These are phyloP conservation scores for Achroia grisella DNA, from an alignment of 1,140 invertebrate species.

Conservation along the genomic window DNA sequence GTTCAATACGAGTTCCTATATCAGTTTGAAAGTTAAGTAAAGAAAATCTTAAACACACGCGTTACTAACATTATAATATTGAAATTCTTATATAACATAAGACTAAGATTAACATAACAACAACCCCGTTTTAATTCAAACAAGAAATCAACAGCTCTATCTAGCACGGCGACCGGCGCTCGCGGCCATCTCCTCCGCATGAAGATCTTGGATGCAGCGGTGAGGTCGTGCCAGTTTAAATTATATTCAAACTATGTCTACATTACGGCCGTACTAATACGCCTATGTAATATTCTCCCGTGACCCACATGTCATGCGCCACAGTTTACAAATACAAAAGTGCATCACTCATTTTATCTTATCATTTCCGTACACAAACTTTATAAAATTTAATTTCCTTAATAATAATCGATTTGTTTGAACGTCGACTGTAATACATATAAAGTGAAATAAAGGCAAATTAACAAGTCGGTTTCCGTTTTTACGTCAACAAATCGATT, in stretches of 20 bases:
- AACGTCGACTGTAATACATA: no score
- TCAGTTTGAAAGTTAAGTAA: conserved; percentile 48
- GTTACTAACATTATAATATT: conserved; percentile 47
- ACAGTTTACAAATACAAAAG: conserved; percentile 20
- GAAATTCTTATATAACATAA: conserved; percentile 52
- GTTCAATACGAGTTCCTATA: conserved; percentile 50
- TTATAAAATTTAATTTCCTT: conserved; percentile 13
- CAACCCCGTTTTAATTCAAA: conserved; percentile 52
- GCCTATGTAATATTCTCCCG: background rate
- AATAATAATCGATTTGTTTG: conserved; percentile 10
- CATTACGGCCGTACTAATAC: conserved; percentile 1
- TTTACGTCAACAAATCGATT: conserved; percentile 5
- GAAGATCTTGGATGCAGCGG: background rate
- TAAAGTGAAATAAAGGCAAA: no score
- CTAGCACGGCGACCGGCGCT: background rate
- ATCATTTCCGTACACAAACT: conserved; percentile 17
- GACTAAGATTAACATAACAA: conserved; percentile 64
- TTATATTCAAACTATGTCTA: conserved; percentile 13
- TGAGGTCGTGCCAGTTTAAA: background rate
- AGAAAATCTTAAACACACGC: conserved; percentile 50
- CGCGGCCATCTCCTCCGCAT: background rate
- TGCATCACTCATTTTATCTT: conserved; percentile 12
- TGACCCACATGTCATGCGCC: conserved; percentile 11
- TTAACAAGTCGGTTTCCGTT: no score
- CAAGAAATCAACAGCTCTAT: conserved; percentile 18